Base-by-base conservation (phyloP, 1,140 invertebrate species). In the Harpegnathos saltator region DNA sequence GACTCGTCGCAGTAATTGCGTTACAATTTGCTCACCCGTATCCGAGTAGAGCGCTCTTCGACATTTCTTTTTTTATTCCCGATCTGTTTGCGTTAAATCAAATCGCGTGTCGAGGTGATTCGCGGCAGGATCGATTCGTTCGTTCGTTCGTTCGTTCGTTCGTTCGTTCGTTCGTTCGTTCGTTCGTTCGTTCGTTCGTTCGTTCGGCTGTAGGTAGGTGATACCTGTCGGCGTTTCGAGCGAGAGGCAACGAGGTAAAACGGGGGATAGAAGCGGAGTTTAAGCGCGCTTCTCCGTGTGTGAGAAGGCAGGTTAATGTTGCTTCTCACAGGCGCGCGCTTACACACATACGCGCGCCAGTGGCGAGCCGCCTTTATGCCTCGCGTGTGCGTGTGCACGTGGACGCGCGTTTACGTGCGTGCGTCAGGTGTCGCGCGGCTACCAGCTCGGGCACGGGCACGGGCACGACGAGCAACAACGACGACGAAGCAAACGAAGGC, bases 301-400 rank as follows among this genome's bases (percentile, higher is more conserved):
- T 93, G 93, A 94, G 93, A 94, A 93, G 92, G 87, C 89, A 89
- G 85, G 84, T 91, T 93, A 92, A 92, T 91, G 90, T 89, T 87
- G 90, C 92, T 94, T 94, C 93, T 93, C 93, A 93, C 91, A 90
- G 61, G 75, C 50, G 63, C 61, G 44, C 59, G 58, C 58, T 71
- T 29, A 38, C 61, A 74, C 44, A 33, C 29, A 5, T 33, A 33
- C 29, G 38, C 61, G 78, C 62, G 82, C 68, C 38, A 7, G 38
- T 44, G 38, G 81, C 44, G 19, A 73, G 54, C 69, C 29, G 78
- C 83, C 75, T 56, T 81, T 69, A 62, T 83, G 80, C 12, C 3
- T 59, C 44, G 38, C 50, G 73, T 52, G 54, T 74, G 38, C 58
- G 54, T 69, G 38, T 59, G 38, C 50, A 19, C 44, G 44, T 63